Base-by-base conservation (phyloP, 2,888 invertebrate genomes). In the Gortyna flavago region DNA sequence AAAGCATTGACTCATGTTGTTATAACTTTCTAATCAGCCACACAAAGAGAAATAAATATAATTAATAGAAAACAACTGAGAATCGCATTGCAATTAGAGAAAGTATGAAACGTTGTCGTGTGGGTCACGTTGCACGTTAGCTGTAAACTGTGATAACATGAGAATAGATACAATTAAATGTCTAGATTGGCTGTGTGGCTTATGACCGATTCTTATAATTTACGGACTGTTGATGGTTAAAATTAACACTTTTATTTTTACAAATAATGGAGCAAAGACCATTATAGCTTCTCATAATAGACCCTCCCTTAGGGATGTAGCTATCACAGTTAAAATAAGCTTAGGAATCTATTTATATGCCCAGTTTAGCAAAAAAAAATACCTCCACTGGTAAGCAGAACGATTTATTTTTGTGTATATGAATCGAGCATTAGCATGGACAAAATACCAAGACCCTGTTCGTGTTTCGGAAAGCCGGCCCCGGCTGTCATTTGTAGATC, bases 1-100 rank as follows among this genome's bases (percentile, higher is more conserved):
- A 64, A 64, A 51, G 62, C 32, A 76, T 71, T 51, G 32, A 61
- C 73, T 67, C 16, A 69, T 25, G 32, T n/a, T 57, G 29, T 67
- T 68, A 54, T 11, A 72, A 85, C 88, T 88, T 88, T 88, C 86
- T 85, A 86, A 86, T 79, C 68, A 32, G 41, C 35, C 54, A 78
- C 29, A 79, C 82, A 86, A 85, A 81, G 81, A 84, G 74, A 71
- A 70, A 86, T 86, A 83, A 80, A 85, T 72, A 84, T 83, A 83
- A 83, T 83, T 83, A 83, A 77, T 82, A 85, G 79, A 85, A 83
- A 78, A 88, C 78, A 81, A 85, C 75, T 67, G 85, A 72, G 72
- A 41, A 85, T 67, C 69, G 78, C 68, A 80, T 73, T 83, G 78
- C 80, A 88, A 81, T 83, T 78, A 85, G 87, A 82, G 87, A 88